phyloP scores from a whole-genome alignment of 2,797 vertebrate species.

The Nothura maculosa region DNA sequence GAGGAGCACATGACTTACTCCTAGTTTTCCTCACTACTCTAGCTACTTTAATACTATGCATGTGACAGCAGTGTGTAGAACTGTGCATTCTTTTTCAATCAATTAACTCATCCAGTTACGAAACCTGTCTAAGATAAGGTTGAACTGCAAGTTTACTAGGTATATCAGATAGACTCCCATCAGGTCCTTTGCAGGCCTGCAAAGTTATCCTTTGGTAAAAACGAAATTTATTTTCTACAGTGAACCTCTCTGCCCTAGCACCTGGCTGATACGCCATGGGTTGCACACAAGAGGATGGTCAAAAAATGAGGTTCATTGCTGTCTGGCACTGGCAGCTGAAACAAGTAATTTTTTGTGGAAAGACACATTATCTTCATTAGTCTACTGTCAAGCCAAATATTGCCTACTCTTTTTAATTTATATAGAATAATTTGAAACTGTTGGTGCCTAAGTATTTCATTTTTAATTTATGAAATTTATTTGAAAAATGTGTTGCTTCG shows the following conservation, averaged over 20 bases:
- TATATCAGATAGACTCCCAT: background rate
- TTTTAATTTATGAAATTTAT: background rate
- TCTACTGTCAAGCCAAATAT: background rate
- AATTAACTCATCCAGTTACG: background rate
- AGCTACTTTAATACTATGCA: background rate
- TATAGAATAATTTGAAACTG: background rate
- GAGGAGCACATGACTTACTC: background rate
- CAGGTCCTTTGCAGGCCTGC: background rate
- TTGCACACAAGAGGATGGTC: background rate
- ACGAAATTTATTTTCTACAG: background rate
- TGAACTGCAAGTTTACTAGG: background rate
- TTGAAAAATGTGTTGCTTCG: background rate
- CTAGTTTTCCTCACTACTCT: too few relatives aligned
- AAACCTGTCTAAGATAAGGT: background rate
- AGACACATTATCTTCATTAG: background rate
- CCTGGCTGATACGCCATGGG: background rate
- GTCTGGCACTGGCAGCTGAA: background rate
- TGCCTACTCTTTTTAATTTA: background rate
- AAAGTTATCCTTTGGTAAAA: background rate
- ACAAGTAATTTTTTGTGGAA: background rate
- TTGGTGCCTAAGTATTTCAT: background rate
- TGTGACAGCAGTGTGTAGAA: background rate
- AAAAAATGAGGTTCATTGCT: background rate
- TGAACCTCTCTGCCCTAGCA: background rate
- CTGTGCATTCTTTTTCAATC: background rate